Conservation (phyloP, 64 coral and sea anemone species). For the Pocillopora verrucosa region DNA sequence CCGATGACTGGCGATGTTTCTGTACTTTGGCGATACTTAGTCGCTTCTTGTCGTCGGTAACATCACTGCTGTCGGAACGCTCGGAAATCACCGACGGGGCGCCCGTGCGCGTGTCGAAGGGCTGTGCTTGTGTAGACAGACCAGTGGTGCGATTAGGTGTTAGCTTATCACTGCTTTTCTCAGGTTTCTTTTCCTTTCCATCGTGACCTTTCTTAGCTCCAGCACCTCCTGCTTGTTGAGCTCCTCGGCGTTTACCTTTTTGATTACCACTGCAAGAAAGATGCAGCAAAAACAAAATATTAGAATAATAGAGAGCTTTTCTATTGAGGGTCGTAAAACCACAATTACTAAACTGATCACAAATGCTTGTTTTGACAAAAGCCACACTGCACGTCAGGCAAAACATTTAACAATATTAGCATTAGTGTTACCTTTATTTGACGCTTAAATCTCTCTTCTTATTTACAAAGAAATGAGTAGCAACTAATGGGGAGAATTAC, state of each 20-base stretch:
- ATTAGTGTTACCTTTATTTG: no score
- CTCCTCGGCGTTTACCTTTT: constrained; percentile 69
- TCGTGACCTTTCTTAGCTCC: constrained; percentile 90
- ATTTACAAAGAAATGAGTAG: no score
- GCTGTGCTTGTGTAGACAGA: constrained; percentile 41
- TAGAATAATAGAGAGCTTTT: background rate
- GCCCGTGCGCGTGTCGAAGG: constrained; percentile 51
- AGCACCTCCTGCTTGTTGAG: constrained; percentile 60
- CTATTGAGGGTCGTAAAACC: background rate
- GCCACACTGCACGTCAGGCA: no score
- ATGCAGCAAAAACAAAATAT: background rate
- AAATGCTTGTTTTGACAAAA: no score
- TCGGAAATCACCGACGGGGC: constrained; percentile 93
- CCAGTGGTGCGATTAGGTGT: constrained; percentile 64
- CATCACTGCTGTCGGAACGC: constrained; percentile 92
- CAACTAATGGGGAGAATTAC: no score
- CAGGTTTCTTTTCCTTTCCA: constrained; percentile 82
- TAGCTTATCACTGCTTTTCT: constrained; percentile 85
- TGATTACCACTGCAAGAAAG: constrained; percentile 26
- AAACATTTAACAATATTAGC: no score
- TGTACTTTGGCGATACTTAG: constrained; percentile 60
- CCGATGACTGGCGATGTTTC: constrained; percentile 68
- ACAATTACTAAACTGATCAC: no score
- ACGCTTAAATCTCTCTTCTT: no score
- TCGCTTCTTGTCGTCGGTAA: constrained; percentile 82